Base-by-base conservation (phyloP, 2,797 vertebrate genomes). In the Decapterus maruadsi region DNA sequence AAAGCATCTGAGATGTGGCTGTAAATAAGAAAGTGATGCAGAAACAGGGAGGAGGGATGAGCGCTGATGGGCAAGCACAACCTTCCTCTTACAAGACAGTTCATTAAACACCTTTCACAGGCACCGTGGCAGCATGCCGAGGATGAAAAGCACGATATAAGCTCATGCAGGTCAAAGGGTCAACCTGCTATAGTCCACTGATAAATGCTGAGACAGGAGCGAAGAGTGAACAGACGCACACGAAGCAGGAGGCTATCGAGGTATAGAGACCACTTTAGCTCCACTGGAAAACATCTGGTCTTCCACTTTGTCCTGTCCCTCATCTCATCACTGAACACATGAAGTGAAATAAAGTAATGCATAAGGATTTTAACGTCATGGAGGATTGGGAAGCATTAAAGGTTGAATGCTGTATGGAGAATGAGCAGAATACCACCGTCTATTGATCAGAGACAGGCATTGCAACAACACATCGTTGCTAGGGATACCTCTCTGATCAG, bases 21-120 rank as follows among this genome's bases (percentile, higher is more conserved):
- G 89, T 91, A 94, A 92, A 92, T 90, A 92, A 92, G 74, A 90
- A 88, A 88, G 75, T 71, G 79, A 87, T 89, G 87, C 84, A 82
- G 90, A 90, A 91, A 88, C 70, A 60, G 75, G 78, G 80, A 80
- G 86, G 81, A 81, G 75, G 83, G 72, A 65, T 68, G 84, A 75
- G 74, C 3, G 74, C 78, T 89, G 84, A 88, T 86, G 75, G 90
- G 83, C 75, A 69, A 85, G 84, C 77, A 50, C 80, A 78, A 36
- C 81, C 79, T 36, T 77, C 65, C 78, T 60, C 84, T 79, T 84
- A 77, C 78, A 84, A 87, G 88, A 85, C 89, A 92, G 83, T 94
- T 92, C 90, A 93, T 94, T 91, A 93, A 88, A 88, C 85, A 89
- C 84, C 86, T 86, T 82, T 91, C 85, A 80, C 76, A 60, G 79